phyloP scores from a whole-genome alignment of 2,888 invertebrate species.

The Apamea monoglypha region DNA sequence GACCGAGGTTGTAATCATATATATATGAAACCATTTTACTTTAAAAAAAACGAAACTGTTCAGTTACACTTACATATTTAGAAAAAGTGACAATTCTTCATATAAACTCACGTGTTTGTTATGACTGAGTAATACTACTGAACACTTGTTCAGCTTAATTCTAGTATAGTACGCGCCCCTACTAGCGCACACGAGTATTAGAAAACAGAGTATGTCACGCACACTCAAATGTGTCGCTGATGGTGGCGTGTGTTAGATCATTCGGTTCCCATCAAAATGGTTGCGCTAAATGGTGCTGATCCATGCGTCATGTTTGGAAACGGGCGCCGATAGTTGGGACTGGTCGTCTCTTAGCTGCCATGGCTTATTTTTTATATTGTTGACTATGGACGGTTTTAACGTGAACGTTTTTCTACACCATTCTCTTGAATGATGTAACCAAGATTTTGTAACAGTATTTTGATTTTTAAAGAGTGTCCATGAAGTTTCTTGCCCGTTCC shows the following conservation, averaged over 20 bases:
- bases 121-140: neutral
- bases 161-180: neutral
- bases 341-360: neutral
- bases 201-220: neutral
- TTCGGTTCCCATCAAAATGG: neutral
- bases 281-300: neutral
- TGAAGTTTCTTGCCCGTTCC: neutral
- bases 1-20: constrained; percentile 45
- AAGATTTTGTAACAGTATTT: neutral
- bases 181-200: neutral
- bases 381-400: neutral
- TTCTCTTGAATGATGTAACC: neutral
- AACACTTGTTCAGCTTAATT: constrained; percentile 27
- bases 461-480: no score
- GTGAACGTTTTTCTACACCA: neutral
- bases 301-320: neutral
- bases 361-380: neutral
- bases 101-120: constrained; percentile 37
- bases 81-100: constrained; percentile 27
- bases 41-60: constrained; percentile 39
- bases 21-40: constrained; percentile 48
- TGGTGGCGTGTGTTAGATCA: neutral
- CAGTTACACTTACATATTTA: constrained; percentile 3
- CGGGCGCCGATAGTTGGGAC: neutral
- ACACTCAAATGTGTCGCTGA: neutral